Evolutionary conservation across 2,888 invertebrate genomes (phyloP).

Genomic region (Caenorhabditis sp.): DNA sequence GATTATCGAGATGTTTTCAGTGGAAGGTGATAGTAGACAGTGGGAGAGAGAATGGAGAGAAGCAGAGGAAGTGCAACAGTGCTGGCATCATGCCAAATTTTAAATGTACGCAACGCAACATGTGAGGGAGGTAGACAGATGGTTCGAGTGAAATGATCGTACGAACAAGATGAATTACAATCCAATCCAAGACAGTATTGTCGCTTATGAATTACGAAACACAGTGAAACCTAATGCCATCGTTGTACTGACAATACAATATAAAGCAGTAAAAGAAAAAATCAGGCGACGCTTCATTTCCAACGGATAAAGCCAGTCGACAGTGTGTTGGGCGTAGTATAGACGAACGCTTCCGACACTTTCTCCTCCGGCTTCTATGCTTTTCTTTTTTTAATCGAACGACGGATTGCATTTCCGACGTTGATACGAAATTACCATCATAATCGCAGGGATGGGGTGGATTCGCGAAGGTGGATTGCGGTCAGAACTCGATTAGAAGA

Average conservation of each 20-base stretch:
- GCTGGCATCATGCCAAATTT: constrained; percentile 41
- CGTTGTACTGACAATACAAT: neutral
- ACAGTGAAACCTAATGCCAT: neutral
- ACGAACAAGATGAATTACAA: constrained; percentile 28
- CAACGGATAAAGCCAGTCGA: constrained; percentile 23
- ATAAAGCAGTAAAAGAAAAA: constrained; percentile 15
- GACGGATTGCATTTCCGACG: constrained; percentile 41
- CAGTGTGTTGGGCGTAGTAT: constrained; percentile 19
- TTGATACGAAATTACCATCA: constrained; percentile 49
- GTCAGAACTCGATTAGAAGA: constrained; percentile 23
- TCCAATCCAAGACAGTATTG: no score
- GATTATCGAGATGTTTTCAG: constrained; percentile 35
- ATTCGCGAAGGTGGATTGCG: constrained; percentile 3
- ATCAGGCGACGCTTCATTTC: constrained; percentile 38
- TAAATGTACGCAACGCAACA: constrained; percentile 18
- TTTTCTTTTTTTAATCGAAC: neutral
- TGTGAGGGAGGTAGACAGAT: constrained; percentile 36
- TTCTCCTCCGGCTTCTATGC: constrained; percentile 23
- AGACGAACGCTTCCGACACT: constrained; percentile 40
- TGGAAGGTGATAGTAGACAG: neutral
- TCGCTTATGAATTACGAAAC: neutral
- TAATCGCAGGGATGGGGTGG: constrained; percentile 13
- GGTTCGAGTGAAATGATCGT: constrained; percentile 15
- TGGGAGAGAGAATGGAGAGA: constrained; percentile 1
- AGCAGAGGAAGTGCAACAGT: constrained; percentile 13